These are phyloP conservation scores for Carcharodon carcharias DNA, from an alignment of 2,797 vertebrate genomes.

Conservation along the genomic window DNA sequence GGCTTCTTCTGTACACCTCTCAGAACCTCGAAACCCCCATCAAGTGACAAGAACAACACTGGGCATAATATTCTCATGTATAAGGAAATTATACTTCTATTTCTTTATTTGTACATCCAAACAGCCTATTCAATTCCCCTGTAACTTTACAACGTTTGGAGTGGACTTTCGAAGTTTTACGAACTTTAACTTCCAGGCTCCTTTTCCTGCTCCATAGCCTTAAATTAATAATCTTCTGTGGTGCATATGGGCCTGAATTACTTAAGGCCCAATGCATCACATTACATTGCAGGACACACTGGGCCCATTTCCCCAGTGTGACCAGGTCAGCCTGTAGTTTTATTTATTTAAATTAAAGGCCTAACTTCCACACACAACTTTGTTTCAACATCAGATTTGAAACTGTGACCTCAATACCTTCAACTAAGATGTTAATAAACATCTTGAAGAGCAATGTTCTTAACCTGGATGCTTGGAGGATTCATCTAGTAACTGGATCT, in stretches of 20 bases:
- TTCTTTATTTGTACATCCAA: not conserved
- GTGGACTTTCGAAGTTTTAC: not conserved
- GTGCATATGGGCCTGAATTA: not conserved
- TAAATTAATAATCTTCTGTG: not conserved
- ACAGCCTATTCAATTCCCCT: not conserved
- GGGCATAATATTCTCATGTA: not conserved
- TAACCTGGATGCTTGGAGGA: not conserved
- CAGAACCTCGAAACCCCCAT: not conserved
- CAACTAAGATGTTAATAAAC: not conserved
- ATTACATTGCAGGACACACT: not conserved
- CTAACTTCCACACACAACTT: not conserved
- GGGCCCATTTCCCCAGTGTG: no score
- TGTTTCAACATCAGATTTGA: not conserved
- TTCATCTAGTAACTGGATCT: not conserved
- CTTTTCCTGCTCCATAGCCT: not conserved
- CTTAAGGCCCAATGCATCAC: not conserved
- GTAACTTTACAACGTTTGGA: not conserved
- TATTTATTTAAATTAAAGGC: not conserved
- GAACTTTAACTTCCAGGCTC: not conserved
- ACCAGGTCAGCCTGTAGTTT: not conserved
- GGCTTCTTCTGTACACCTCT: not conserved
- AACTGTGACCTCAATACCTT: not conserved
- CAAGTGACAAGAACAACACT: not conserved
- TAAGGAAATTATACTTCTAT: not conserved
- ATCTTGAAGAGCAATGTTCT: not conserved